Conservation (phyloP, 1,140 invertebrate genomes). For the Saccostrea echinata region DNA sequence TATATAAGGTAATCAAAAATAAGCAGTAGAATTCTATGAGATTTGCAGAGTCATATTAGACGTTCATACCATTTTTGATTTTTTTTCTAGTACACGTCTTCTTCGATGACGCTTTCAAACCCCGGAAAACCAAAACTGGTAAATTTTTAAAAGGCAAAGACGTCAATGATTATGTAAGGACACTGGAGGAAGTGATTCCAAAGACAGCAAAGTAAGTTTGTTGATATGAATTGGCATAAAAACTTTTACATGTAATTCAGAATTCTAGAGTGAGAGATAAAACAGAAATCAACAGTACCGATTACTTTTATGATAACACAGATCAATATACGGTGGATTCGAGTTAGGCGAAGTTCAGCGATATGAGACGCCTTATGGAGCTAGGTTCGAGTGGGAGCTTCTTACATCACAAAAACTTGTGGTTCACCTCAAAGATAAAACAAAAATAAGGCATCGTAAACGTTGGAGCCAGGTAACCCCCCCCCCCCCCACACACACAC, state of each 20-base stretch:
- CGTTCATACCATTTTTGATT: neutral
- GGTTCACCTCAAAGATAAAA: constrained; percentile 97
- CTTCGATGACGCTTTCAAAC: constrained; percentile 32
- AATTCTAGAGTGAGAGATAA: neutral
- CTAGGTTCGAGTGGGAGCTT: constrained; percentile 93
- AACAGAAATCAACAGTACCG: neutral
- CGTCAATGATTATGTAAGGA: constrained; percentile 1
- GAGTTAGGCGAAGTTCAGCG: neutral
- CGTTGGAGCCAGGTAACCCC: constrained; percentile 79
- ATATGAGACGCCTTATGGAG: constrained; percentile 94
- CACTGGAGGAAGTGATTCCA: neutral
- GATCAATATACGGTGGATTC: neutral
- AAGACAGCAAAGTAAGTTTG: constrained; percentile 26
- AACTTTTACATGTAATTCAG: neutral
- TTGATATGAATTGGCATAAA: neutral
- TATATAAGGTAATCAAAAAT: neutral
- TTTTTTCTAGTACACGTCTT: constrained; percentile 4
- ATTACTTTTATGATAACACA: neutral
- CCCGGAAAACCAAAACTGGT: neutral
- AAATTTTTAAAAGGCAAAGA: neutral
- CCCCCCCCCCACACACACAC: too few species aligned
- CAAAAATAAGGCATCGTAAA: constrained; percentile 94
- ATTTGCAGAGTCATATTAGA: neutral
- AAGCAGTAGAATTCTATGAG: neutral
- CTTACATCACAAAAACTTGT: constrained; percentile 99